These are phyloP conservation scores for Neodiprion pinetum DNA, from an alignment of 1,140 invertebrate species.

Conservation along the genomic window DNA sequence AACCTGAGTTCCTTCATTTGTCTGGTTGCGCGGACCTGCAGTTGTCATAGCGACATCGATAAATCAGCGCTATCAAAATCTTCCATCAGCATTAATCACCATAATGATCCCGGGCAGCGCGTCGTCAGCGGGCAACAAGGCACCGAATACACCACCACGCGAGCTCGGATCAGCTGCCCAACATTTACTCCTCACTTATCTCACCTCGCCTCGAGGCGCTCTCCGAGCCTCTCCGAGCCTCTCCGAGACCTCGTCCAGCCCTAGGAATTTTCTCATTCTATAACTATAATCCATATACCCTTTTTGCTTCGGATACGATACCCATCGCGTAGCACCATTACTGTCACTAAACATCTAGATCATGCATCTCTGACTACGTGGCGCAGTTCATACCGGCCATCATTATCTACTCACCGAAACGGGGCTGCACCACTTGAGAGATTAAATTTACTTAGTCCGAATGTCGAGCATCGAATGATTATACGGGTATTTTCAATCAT, in stretches of 20 bases:
- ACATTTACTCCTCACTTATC: constrained; percentile 5
- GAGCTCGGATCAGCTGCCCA: constrained; percentile 11
- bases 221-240: neutral
- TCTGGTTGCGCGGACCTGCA: constrained; percentile 53
- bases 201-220: neutral
- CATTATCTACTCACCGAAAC: too few species aligned
- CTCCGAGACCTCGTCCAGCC: neutral
- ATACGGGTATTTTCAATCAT: too few species aligned
- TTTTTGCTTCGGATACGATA: neutral
- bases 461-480: too few species aligned
- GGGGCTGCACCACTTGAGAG: too few species aligned
- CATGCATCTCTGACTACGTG: neutral
- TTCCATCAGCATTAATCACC: constrained; percentile 61
- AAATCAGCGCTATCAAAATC: constrained; percentile 57
- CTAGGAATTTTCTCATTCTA: constrained; percentile 2
- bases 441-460: too few species aligned
- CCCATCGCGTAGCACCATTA: neutral
- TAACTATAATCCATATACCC: neutral
- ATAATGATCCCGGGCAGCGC: constrained; percentile 51
- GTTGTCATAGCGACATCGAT: constrained; percentile 55
- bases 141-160: constrained; percentile 43
- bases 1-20: constrained; percentile 44
- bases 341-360: neutral
- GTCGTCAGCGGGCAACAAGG: constrained; percentile 34
- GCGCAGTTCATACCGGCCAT: too few species aligned